Evolutionary conservation across 2,888 invertebrate species (phyloP).

Genomic region (Tiliacea aurago): DNA sequence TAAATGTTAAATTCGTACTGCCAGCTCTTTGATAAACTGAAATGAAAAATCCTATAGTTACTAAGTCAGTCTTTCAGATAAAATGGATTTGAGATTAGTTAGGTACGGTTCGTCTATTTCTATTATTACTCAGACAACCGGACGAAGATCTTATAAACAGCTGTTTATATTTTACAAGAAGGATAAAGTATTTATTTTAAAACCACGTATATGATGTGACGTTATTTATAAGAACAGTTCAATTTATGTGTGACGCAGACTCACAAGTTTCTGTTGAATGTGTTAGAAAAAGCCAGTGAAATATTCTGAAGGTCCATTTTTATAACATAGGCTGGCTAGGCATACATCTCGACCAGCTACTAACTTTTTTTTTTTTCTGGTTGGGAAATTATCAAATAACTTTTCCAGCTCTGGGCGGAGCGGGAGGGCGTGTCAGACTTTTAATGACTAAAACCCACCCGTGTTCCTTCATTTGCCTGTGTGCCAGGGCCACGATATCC

Average conservation of each 20-base stretch:
- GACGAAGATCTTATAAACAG: slow-evolving; percentile 28
- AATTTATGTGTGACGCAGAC: slow-evolving; percentile 10
- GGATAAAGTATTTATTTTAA: slow-evolving; percentile 44
- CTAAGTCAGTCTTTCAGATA: neutral
- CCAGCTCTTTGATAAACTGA: neutral
- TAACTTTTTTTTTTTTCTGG: too few relatives aligned
- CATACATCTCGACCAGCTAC: neutral
- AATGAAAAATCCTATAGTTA: slow-evolving; percentile 5
- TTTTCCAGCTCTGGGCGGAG: too few relatives aligned
- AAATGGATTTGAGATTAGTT: neutral
- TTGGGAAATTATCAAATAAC: too few relatives aligned
- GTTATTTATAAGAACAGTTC: slow-evolving; percentile 37
- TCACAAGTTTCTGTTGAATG: slow-evolving; percentile 18
- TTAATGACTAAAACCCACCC: too few relatives aligned
- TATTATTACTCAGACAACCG: slow-evolving; percentile 19
- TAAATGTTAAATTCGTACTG: slow-evolving; percentile 1
- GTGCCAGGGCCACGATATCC: too few relatives aligned
- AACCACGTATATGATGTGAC: slow-evolving; percentile 33
- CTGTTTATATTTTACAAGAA: slow-evolving; percentile 30
- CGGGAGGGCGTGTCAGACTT: too few relatives aligned
- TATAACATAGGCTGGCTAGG: neutral
- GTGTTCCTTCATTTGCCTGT: too few relatives aligned
- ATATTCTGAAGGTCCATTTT: neutral
- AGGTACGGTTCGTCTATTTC: slow-evolving; percentile 6
- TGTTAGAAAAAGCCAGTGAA: neutral